Percentiles rank a stretch among this genome's conserved stretches.
Conservation (phyloP, 2,797 vertebrate genomes). For the Echeneis naucrates region DNA sequence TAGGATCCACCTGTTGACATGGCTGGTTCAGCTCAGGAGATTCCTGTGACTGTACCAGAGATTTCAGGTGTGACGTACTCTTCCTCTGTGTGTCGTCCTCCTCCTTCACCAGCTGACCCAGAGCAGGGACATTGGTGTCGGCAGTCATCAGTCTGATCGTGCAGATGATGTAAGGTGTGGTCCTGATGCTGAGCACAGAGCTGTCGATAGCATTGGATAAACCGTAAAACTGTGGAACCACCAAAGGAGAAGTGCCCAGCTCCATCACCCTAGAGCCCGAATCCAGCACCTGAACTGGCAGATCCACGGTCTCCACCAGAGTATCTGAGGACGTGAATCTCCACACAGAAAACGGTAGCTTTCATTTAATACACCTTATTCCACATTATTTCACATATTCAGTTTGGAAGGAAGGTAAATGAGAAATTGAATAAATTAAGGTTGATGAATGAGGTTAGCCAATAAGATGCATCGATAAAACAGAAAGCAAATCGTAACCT, state of each 20-base stretch:
- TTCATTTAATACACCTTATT: neutral
- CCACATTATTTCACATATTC: too few species aligned
- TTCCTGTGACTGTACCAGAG: too few species aligned
- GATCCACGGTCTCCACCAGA: constrained; percentile 74
- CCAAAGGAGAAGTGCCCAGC: constrained; percentile 75
- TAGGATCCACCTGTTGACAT: neutral
- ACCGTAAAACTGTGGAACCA: constrained; percentile 82
- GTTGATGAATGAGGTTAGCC: too few species aligned
- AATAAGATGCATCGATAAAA: too few species aligned
- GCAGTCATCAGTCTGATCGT: constrained; percentile 64
- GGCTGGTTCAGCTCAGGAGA: neutral
- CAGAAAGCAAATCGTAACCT: too few species aligned
- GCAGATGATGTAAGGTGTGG: constrained; percentile 59
- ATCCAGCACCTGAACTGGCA: constrained; percentile 76
- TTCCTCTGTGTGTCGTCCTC: constrained; percentile 71
- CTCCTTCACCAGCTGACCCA: constrained; percentile 78
- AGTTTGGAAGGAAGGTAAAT: too few species aligned
- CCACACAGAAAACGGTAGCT: neutral
- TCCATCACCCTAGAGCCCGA: constrained; percentile 59
- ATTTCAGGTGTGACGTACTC: constrained; percentile 46
- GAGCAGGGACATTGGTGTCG: constrained; percentile 69
- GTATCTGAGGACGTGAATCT: constrained; percentile 87
- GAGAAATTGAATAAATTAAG: too few species aligned
- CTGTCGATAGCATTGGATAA: constrained; percentile 79
- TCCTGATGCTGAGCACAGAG: constrained; percentile 74